Percentiles rank a stretch among this genome's conserved stretches.
These are phyloP conservation scores for Drosophila leonis DNA, from an alignment of 2,888 invertebrate genomes.

Conservation along the genomic window DNA sequence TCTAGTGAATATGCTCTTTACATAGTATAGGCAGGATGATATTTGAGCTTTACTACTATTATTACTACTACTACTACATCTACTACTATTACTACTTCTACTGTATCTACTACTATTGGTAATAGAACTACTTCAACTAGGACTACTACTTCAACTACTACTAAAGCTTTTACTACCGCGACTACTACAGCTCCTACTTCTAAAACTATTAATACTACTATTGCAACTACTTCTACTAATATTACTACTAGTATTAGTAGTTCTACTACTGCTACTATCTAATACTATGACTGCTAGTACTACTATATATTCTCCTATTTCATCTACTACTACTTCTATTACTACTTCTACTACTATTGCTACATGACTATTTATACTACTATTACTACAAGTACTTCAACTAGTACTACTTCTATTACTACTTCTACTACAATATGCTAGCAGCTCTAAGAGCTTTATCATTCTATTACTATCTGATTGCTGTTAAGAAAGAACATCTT, in stretches of 20 bases:
- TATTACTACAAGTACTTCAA: neutral
- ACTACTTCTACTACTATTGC: neutral
- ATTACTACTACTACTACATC: neutral
- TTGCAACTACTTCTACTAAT: neutral
- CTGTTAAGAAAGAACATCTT: neutral
- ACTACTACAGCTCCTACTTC: neutral
- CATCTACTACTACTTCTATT: neutral
- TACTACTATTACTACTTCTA: neutral
- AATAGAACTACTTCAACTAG: too few species aligned
- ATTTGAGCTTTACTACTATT: too few species aligned
- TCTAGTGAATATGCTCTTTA: too few species aligned
- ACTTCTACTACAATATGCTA: too few species aligned
- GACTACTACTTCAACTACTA: too few species aligned
- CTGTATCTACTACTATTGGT: neutral
- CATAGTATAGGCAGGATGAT: too few species aligned
- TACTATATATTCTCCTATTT: too few species aligned
- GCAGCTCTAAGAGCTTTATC: neutral
- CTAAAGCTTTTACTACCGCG: neutral
- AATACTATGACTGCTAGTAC: neutral
- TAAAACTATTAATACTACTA: neutral
- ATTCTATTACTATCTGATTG: slow-evolving; percentile 1
- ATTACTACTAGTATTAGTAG: neutral
- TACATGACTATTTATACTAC: neutral
- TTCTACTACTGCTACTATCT: neutral
- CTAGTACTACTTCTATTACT: neutral